Conservation (phyloP, 2,888 invertebrate genomes). For the Drosophila kambysellisi region DNA sequence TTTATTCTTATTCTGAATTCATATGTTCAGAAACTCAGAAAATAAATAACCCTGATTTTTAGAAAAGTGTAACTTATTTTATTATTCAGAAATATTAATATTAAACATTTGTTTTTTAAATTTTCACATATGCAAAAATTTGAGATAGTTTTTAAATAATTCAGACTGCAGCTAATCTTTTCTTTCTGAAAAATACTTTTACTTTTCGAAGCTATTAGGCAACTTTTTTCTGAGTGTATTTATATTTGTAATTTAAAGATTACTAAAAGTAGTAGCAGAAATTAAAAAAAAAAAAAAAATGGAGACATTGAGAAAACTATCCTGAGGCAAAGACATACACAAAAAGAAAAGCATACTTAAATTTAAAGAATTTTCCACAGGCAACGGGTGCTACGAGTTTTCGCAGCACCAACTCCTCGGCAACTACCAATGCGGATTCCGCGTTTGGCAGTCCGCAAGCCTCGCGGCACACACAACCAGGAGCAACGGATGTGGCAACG, state of each 20-base stretch:
- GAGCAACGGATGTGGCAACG: not conserved
- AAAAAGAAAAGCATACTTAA: not conserved
- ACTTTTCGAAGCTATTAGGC: not conserved
- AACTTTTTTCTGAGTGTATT: not conserved
- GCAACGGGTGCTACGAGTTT: conserved; percentile 77
- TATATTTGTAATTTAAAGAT: not conserved
- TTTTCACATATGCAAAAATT: not conserved
- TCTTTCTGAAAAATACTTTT: not conserved
- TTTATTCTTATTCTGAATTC: not conserved
- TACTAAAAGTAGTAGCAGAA: not conserved
- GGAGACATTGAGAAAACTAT: not conserved
- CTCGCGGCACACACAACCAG: conserved; percentile 54
- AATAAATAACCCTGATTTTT: not conserved
- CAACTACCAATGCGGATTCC: conserved; percentile 84
- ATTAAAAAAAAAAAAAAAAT: not conserved
- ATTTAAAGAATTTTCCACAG: conserved; percentile 2
- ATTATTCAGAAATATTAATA: not conserved
- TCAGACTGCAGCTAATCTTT: not conserved
- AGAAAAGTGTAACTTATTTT: not conserved
- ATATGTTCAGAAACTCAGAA: not conserved
- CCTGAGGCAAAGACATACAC: not conserved
- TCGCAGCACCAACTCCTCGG: conserved; percentile 82
- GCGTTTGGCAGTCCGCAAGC: conserved; percentile 86
- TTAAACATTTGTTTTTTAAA: not conserved
- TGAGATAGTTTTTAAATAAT: not conserved